These are phyloP conservation scores for Dysdera silvatica DNA, from an alignment of 1,140 invertebrate species.

Conservation along the genomic window DNA sequence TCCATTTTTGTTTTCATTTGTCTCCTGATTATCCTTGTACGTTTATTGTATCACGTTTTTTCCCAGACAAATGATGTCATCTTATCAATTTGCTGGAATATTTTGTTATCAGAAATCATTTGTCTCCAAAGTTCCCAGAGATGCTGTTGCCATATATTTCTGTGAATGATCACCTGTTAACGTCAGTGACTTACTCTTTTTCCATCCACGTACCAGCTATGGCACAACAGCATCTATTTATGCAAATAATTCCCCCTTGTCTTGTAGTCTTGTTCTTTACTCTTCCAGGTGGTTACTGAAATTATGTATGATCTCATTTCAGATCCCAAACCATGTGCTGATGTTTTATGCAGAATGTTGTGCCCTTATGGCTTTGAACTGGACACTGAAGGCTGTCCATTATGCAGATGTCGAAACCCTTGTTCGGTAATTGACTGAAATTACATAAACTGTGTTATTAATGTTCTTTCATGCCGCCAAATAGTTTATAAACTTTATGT, in stretches of 20 bases:
- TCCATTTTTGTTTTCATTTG: too few relatives aligned
- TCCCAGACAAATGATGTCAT: too few relatives aligned
- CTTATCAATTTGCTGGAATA: too few relatives aligned
- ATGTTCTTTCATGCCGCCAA: background rate
- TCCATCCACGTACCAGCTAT: background rate
- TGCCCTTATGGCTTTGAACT: conserved; percentile 73
- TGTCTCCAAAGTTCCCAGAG: too few relatives aligned
- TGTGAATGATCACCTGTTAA: background rate
- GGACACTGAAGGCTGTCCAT: conserved; percentile 60
- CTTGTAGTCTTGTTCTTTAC: background rate
- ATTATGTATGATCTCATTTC: background rate
- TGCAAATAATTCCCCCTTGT: background rate
- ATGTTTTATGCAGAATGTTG: conserved; percentile 75
- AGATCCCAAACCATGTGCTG: conserved; percentile 58
- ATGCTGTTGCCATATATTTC: background rate
- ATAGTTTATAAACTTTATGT: background rate
- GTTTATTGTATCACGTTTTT: too few relatives aligned
- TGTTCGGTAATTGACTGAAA: conserved; percentile 67
- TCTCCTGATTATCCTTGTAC: too few relatives aligned
- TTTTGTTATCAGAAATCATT: too few relatives aligned
- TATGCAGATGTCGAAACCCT: conserved; percentile 71
- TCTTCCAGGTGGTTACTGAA: background rate
- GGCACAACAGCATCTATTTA: background rate
- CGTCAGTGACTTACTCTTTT: background rate
- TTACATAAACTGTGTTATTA: conserved; percentile 40